These are phyloP conservation scores for Lepeophtheirus nordmannii DNA, from an alignment of 2,888 invertebrate species.

Conservation along the genomic window DNA sequence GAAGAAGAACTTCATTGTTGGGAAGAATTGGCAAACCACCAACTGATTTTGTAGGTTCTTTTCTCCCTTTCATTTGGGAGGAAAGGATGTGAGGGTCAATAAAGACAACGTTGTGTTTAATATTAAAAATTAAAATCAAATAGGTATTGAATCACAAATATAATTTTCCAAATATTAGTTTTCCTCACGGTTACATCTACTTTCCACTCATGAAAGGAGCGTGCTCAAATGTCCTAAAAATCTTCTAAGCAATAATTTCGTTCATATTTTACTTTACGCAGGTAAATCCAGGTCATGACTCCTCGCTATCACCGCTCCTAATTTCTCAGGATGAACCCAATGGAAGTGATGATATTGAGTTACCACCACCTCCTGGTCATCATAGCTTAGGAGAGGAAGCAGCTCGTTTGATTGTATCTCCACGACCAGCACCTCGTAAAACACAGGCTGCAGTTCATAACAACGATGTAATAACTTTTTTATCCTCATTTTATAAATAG, in stretches of 20 bases:
- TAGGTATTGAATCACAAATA: no score
- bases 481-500: no score
- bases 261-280: background rate
- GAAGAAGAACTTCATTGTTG: no score
- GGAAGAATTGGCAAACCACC: no score
- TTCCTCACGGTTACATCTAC: no score
- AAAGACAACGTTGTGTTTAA: no score
- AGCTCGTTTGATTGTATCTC: slow-evolving; percentile 22
- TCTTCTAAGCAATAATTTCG: background rate
- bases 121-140: no score
- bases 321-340: background rate
- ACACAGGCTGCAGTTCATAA: slow-evolving; percentile 6
- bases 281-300: background rate
- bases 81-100: no score
- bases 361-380: slow-evolving; percentile 23
- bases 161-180: no score
- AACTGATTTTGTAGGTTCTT: no score
- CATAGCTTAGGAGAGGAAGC: background rate
- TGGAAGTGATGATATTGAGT: slow-evolving; percentile 7
- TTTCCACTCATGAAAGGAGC: no score
- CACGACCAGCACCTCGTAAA: slow-evolving; percentile 28
- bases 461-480: background rate
- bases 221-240: background rate
- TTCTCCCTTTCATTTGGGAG: no score
- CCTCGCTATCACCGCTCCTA: background rate